These are phyloP conservation scores for Speoplatyrhinus poulsoni DNA, from an alignment of 2,113 vertebrate genomes.

Conservation along the genomic window DNA sequence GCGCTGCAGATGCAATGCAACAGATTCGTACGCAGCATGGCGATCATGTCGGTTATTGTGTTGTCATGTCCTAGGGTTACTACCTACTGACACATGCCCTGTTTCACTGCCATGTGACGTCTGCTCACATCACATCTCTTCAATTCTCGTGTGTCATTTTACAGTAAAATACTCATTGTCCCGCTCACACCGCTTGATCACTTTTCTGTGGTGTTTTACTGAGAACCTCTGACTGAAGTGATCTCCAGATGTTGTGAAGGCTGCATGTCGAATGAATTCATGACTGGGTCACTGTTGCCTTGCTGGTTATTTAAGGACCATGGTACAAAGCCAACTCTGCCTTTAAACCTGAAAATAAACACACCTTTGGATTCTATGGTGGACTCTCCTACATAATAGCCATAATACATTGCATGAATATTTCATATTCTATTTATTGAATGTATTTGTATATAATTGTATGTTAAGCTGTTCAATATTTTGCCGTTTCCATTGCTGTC, in stretches of 20 bases:
- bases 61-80: constrained; percentile 51
- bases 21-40: constrained; percentile 26
- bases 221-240: neutral
- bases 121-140: constrained; percentile 52
- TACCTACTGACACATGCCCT: constrained; percentile 52
- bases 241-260: constrained; percentile 17
- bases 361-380: constrained; percentile 32
- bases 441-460: constrained; percentile 80
- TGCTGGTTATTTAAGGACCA: neutral
- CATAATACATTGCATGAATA: constrained; percentile 58
- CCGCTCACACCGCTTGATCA: constrained; percentile 11
- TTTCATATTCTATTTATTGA: constrained; percentile 76
- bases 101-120: constrained; percentile 47
- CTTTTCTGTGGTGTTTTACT: constrained; percentile 11
- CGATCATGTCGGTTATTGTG: constrained; percentile 26
- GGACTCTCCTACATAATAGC: constrained; percentile 43
- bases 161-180: constrained; percentile 40
- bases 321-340: constrained; percentile 15
- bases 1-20: constrained; percentile 28
- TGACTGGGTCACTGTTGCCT: constrained; percentile 36
- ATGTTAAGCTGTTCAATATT: constrained; percentile 79
- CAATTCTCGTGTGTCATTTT: constrained; percentile 71
- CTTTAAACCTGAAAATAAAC: constrained; percentile 3
- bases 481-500: constrained; percentile 54
- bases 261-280: neutral